A percentile compares a stretch with the other conserved stretches of the same genome.
Evolutionary conservation across 2,888 invertebrate species (phyloP).

Genomic region (Drosophila bunnanda): DNA sequence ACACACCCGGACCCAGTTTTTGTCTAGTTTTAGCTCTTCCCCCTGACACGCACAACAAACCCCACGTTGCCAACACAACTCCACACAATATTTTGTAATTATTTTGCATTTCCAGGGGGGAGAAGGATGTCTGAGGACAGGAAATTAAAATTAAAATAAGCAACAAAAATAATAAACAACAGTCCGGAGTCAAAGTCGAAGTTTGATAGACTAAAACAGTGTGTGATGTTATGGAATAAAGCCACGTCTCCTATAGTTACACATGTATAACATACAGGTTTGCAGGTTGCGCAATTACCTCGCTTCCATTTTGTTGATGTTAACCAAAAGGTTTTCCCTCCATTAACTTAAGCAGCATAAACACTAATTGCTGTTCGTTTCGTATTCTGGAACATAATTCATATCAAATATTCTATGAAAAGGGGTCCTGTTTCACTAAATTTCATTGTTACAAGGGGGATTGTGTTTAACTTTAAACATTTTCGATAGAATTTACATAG

Average conservation of each 20-base stretch:
- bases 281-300: not conserved
- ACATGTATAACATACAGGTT: too few species aligned
- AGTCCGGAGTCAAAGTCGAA: not conserved
- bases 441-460: not conserved
- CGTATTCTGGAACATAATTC: not conserved
- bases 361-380: not conserved
- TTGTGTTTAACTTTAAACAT: not conserved
- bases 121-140: conserved; percentile 8
- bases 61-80: conserved; percentile 23
- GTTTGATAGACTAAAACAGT: conserved; percentile 5
- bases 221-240: not conserved
- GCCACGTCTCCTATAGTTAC: not conserved
- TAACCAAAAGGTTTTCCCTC: not conserved
- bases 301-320: not conserved
- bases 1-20: conserved; percentile 2
- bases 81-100: conserved; percentile 38
- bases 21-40: conserved; percentile 6
- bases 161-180: conserved; percentile 38
- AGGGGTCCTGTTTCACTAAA: not conserved
- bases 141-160: conserved; percentile 49
- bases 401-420: not conserved
- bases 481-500: too few species aligned
- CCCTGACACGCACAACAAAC: conserved; percentile 35
- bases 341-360: not conserved
- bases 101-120: conserved; percentile 29